These are phyloP conservation scores for Pelobates fuscus DNA, from an alignment of 2,113 vertebrate genomes.

Conservation along the genomic window DNA sequence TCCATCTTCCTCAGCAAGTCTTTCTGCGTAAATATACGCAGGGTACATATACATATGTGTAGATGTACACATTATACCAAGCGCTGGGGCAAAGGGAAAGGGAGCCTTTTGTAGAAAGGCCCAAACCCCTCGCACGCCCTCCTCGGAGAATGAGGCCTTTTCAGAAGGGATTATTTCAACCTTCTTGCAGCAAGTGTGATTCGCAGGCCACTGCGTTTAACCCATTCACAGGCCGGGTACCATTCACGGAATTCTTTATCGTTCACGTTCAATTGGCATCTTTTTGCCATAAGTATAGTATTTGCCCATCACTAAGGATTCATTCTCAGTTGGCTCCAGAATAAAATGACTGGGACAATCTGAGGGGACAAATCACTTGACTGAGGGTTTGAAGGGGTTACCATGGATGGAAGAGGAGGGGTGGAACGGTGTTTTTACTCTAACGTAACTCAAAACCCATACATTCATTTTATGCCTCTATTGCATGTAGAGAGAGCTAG, in stretches of 20 bases:
- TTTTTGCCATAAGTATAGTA: not conserved
- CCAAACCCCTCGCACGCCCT: conserved; percentile 27
- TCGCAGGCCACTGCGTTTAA: conserved; percentile 18
- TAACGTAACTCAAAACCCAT: no score
- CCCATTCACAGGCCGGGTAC: conserved; percentile 5
- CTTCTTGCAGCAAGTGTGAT: conserved; percentile 33
- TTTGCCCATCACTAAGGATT: not conserved
- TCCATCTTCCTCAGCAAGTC: no score
- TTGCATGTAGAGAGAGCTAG: no score
- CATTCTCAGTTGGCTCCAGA: not conserved
- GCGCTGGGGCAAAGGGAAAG: not conserved
- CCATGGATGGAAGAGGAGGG: no score
- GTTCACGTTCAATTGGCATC: not conserved
- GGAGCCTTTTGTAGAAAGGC: conserved; percentile 35
- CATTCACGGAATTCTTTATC: not conserved
- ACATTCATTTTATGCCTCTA: no score
- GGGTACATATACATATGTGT: not conserved
- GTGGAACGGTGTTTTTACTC: no score
- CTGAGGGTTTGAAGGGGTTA: not conserved
- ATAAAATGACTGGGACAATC: not conserved
- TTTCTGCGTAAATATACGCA: not conserved
- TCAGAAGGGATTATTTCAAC: conserved; percentile 46
- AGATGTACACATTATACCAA: not conserved
- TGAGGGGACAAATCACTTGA: not conserved
- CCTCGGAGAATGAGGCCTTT: conserved; percentile 46